Conservation (phyloP, 2,888 invertebrate genomes). For the Catocala sponsa region DNA sequence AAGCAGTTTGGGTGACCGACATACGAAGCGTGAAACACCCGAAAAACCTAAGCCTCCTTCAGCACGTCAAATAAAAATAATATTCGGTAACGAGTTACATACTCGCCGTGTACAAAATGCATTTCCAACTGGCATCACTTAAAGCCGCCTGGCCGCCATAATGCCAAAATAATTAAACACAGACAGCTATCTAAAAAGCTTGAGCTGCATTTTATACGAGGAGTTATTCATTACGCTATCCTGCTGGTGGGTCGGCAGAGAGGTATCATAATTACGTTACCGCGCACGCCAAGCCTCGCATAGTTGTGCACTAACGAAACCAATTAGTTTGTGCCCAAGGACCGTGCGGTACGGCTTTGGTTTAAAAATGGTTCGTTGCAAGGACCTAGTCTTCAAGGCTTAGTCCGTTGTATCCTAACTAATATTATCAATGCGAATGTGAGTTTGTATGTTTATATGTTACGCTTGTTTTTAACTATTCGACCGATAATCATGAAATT, state of each 20-base stretch:
- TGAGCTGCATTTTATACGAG: slow-evolving; percentile 58
- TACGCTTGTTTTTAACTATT: no score
- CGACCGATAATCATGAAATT: no score
- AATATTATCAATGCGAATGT: no score
- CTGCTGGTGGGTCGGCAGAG: slow-evolving; percentile 43
- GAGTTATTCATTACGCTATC: slow-evolving; percentile 58
- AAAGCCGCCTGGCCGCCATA: slow-evolving; percentile 8
- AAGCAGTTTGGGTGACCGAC: no score
- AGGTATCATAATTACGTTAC: slow-evolving; percentile 70
- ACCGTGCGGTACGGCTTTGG: slow-evolving; percentile 47
- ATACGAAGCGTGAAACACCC: no score
- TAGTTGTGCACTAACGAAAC: slow-evolving; percentile 76
- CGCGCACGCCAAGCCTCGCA: slow-evolving; percentile 52
- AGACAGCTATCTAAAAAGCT: slow-evolving; percentile 22
- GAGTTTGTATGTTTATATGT: no score
- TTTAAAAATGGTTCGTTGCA: not conserved
- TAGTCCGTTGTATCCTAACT: not conserved
- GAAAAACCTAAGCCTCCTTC: no score
- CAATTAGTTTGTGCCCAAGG: slow-evolving; percentile 69
- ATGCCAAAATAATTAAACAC: slow-evolving; percentile 39
- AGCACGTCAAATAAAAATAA: no score
- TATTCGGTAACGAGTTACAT: no score
- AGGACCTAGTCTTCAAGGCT: no score
- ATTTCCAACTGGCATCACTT: not conserved
- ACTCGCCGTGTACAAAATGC: no score